phyloP scores from a whole-genome alignment of 2,113 vertebrate species.

The Amphiprion percula region DNA sequence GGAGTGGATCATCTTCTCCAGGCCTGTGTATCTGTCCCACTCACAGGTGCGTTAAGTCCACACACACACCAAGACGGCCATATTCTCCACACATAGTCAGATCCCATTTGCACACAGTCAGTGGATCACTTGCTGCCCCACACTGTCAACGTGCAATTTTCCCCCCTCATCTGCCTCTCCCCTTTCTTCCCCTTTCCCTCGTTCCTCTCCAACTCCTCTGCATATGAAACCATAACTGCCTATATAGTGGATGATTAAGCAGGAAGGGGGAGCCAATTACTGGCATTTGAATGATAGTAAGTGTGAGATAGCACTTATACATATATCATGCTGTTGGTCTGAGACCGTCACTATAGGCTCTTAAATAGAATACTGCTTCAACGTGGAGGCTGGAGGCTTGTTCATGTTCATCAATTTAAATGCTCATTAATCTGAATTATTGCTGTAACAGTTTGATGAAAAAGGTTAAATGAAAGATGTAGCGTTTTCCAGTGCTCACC shows the following conservation, averaged over 20 bases:
- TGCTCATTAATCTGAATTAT: slow-evolving; percentile 23
- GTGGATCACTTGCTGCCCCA: slow-evolving; percentile 58
- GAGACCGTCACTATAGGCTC: slow-evolving; percentile 28
- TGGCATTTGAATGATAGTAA: slow-evolving; percentile 57
- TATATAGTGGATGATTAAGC: slow-evolving; percentile 67
- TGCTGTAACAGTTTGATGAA: background rate
- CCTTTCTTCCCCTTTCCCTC: slow-evolving; percentile 31
- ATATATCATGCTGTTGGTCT: slow-evolving; percentile 49
- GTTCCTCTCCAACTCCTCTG: slow-evolving; percentile 56
- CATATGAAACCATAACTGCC: slow-evolving; percentile 65
- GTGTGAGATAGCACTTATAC: slow-evolving; percentile 38
- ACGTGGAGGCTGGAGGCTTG: background rate
- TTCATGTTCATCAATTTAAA: slow-evolving; percentile 45
- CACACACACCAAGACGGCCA: slow-evolving; percentile 21
- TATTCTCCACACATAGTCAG: slow-evolving; percentile 58
- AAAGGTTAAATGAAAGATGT: slow-evolving; percentile 29
- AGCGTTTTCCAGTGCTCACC: slow-evolving; percentile 16
- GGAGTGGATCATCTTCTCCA: slow-evolving; percentile 97
- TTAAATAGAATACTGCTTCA: slow-evolving; percentile 34
- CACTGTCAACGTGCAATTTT: slow-evolving; percentile 48
- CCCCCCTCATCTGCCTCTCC: slow-evolving; percentile 45
- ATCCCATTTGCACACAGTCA: slow-evolving; percentile 62
- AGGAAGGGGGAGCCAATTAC: slow-evolving; percentile 65
- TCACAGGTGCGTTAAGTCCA: slow-evolving; percentile 87
- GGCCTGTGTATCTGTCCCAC: slow-evolving; percentile 93